Evolutionary conservation across 2,797 vertebrate species (phyloP).

Genomic region (Nasua narica): DNA sequence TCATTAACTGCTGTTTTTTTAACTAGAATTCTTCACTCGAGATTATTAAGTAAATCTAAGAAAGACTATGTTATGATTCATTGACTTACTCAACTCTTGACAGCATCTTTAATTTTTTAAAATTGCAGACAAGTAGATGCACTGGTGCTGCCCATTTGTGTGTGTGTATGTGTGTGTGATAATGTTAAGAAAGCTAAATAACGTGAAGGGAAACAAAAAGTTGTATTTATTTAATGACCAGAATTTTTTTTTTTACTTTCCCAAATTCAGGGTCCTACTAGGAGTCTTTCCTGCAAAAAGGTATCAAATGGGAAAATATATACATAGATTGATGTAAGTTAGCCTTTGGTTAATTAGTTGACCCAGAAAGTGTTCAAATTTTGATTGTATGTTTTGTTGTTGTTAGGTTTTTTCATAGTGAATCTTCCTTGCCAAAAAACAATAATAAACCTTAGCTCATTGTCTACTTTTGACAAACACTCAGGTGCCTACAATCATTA

Average conservation of each 20-base stretch:
- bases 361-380: slow-evolving; percentile 65
- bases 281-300: slow-evolving; percentile 76
- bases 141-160: slow-evolving; percentile 81
- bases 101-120: slow-evolving; percentile 68
- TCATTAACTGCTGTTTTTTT: slow-evolving; percentile 68
- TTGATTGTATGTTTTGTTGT: slow-evolving; percentile 62
- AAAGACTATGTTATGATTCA: slow-evolving; percentile 75
- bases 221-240: slow-evolving; percentile 70
- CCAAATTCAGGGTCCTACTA: slow-evolving; percentile 78
- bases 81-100: slow-evolving; percentile 77
- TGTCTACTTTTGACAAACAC: slow-evolving; percentile 85
- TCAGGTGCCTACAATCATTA: slow-evolving; percentile 84
- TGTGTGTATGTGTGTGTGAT: slow-evolving; percentile 35
- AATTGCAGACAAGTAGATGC: slow-evolving; percentile 74
- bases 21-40: slow-evolving; percentile 78
- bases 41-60: slow-evolving; percentile 80
- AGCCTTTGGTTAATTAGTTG: slow-evolving; percentile 67
- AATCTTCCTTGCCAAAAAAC: slow-evolving; percentile 71
- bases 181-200: slow-evolving; percentile 71
- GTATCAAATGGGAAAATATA: slow-evolving; percentile 40
- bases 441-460: slow-evolving; percentile 83
- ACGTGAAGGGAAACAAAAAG: slow-evolving; percentile 59
- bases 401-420: slow-evolving; percentile 55
- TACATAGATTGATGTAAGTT: slow-evolving; percentile 40
- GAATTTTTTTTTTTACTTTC: slow-evolving; percentile 64